Evolutionary conservation across 2,888 invertebrate species (phyloP), one percentile per base, ranked within the genome.

Genomic region (Dynastes maya): DNA sequence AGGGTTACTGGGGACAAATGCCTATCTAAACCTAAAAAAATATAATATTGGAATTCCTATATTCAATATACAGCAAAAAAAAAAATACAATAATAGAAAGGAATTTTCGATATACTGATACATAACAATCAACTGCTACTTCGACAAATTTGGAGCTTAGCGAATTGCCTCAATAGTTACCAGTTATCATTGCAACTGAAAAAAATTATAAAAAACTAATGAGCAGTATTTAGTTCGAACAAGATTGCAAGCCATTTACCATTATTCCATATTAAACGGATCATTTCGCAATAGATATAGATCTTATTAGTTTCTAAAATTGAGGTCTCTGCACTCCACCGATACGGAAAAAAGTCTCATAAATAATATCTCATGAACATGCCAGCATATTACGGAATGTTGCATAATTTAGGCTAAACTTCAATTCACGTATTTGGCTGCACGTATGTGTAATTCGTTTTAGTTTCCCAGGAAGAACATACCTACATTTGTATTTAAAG

Each of bases 311-410:
- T 3, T 58, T 58, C 22, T 27, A 27, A 22, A 58, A 58, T 58
- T 58, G 22, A 58, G 55, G 55, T 22, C 22, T 58, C 53, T 16
- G 13, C 16, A 53, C 13, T 53, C 13, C 55, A 16, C 9, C n/a
- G n/a, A 58, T 58, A 16, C 22, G 55, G 55, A 58, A 58, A 58
- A 11, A 58, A 58, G 22, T 58, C 55, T 6, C 55, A 58, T 58
- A 58, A 27, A 58, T 58, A 58, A 58, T 58, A 58, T 58, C 55
- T 58, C 55, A 58, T 22, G 55, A 22, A 22, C 22, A 58, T 58
- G 22, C 22, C n/a, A 27, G 16, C 22, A 22, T 22, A 58, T 58
- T 58, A 22, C 6, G 16, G 4, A 16, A 5, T 55, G 55, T 16
- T 55, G 55, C 55, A 58, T 6, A 58, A 27, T 16, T 58, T 58